A percentile compares a stretch with the other conserved stretches of the same genome.
Conservation (phyloP, 2,113 vertebrate species). For the Sigmodon hispidus region DNA sequence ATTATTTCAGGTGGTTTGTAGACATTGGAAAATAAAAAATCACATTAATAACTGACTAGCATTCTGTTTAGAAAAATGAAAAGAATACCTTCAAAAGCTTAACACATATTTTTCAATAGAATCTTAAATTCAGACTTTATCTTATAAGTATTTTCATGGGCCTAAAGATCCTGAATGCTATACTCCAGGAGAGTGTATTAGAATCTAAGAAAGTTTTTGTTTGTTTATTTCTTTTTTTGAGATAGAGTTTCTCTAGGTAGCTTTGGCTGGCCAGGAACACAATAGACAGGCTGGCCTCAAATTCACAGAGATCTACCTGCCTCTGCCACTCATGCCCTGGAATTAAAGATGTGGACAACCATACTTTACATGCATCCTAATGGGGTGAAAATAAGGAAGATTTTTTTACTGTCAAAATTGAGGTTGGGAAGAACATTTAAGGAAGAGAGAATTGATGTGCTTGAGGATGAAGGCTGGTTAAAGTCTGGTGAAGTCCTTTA, state of each 20-base stretch:
- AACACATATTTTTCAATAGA: neutral
- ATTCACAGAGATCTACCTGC: neutral
- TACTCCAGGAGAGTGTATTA: neutral
- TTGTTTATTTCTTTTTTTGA: neutral
- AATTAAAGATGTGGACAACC: neutral
- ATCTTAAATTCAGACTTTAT: constrained; percentile 38
- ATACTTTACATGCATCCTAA: neutral
- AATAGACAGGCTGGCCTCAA: neutral
- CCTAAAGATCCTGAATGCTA: neutral
- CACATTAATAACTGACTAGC: constrained; percentile 28
- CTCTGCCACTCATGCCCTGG: neutral
- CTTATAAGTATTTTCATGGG: neutral
- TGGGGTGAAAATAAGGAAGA: neutral
- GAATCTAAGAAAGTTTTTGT: neutral
- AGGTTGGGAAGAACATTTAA: neutral
- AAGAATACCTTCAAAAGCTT: constrained; percentile 11
- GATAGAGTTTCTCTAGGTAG: neutral
- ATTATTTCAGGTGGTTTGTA: constrained; percentile 26
- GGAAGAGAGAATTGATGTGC: neutral
- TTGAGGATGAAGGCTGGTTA: neutral
- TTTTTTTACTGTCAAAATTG: neutral
- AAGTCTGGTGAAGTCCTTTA: constrained; percentile 46
- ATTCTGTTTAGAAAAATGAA: constrained; percentile 46
- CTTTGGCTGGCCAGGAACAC: neutral
- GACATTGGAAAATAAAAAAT: constrained; percentile 31